These are phyloP conservation scores for Cliona cf. orientalis DNA, from an alignment of 37 sponge, comb jelly and placozoan genomes.

Conservation along the genomic window DNA sequence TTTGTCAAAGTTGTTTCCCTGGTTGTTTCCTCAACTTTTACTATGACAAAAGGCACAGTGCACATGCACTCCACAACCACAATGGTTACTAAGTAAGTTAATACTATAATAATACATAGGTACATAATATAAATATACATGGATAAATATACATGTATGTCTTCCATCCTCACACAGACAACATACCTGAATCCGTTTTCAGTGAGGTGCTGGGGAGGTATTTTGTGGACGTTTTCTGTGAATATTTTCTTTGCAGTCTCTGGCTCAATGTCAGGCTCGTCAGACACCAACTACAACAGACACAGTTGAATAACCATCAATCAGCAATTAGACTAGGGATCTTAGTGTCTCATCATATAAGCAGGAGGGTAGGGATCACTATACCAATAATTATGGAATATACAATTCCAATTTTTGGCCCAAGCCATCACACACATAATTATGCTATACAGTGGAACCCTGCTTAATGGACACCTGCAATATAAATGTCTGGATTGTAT, in stretches of 20 bases:
- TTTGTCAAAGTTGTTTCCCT: too few species aligned
- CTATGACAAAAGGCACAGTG: too few species aligned
- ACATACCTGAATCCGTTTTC: slow-evolving; percentile 84
- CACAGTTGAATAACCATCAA: background rate
- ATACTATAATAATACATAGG: background rate
- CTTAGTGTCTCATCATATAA: background rate
- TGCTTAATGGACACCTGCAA: too few species aligned
- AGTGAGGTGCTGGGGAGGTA: slow-evolving; percentile 76
- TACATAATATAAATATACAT: background rate
- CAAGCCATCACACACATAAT: too few species aligned
- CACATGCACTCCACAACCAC: background rate
- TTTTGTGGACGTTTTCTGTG: slow-evolving; percentile 78
- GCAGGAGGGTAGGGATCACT: background rate
- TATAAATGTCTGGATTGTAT: too few species aligned
- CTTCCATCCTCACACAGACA: background rate
- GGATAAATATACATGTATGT: background rate
- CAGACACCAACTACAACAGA: slow-evolving; percentile 68
- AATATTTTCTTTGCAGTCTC: slow-evolving; percentile 79
- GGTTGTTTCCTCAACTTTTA: too few species aligned
- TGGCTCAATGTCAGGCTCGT: slow-evolving; percentile 90
- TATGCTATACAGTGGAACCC: too few species aligned
- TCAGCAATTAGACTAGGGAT: background rate
- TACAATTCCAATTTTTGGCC: too few species aligned
- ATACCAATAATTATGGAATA: background rate
- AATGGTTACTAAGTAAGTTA: background rate